Evolutionary conservation across 2,888 invertebrate genomes (phyloP), one percentile per base, ranked within the genome.

Genomic region (Steromphala cineraria): DNA sequence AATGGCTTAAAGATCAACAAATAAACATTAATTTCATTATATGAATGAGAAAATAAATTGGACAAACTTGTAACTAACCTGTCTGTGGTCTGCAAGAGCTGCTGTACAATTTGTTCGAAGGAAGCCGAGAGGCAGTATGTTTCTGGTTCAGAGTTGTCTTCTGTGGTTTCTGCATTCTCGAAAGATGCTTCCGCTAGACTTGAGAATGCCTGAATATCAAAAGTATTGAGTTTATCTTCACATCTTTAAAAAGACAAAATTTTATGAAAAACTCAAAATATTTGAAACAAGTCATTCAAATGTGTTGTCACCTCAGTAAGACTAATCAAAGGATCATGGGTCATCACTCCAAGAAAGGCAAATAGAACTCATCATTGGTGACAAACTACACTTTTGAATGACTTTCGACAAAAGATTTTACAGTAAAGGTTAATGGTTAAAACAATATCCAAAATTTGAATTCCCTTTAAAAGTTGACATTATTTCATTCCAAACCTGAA

Each of bases 111-210:
- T 87, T 96, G 97, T 84, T 98, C 97, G 93, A 99, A 99, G 94
- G 96, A 99, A 83, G 95, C 95, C 0, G 98, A 98, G 93, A 99
- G 95, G 87, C 97, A 97, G 92, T 98, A 99, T 0, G 99, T 99
- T 84, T 96, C 96, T 0, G 99, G 96, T 79, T 94, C 93, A 3
- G 91, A 89, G 17, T 95, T 95, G 31, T 94, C 94, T 78, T 94
- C 93, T n/a, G 91, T 87, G 31, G 92, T 92, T 77, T 94, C 94
- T 0, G 96, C 97, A 0, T 97, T 96, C 80, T 99, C 99, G 91
- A 98, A 99, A 0, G 98, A 98, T 2, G 99, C 98, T 93, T 99
- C 98, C 0, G 99, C 98, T 74, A 99, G 94, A 46, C 98, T 98
- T 31, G 98, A 98, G 91, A 99, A 97, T 0, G 99, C 95, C 94